Base-by-base conservation (phyloP, 2,888 invertebrate species). In the Mamestra brassicae region DNA sequence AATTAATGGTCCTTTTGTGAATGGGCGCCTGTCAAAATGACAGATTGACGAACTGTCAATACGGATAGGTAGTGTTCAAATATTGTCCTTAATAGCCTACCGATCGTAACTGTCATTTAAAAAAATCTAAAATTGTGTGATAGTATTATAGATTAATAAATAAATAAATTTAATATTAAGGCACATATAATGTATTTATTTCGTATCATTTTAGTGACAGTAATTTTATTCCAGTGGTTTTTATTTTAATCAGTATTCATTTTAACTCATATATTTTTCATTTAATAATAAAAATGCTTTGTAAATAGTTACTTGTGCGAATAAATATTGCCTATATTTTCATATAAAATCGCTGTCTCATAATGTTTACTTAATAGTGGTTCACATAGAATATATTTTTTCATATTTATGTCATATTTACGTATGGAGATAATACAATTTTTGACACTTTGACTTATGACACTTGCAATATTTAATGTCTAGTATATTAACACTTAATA, bases 341-440 rank as follows among this genome's bases (percentile, higher is more conserved):
- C 94, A 87, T 95, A 95, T 79, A 89, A 90, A 90, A 90, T 91
- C 86, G 89, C 92, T 93, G 88, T 93, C 91, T 91, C 90, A 86
- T 73, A 89, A 88, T 88, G 84, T 84, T 87, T 89, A 90, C 88
- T 90, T 92, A 90, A 90, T 92, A 91, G 89, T 87, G 83, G 85
- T 91, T 92, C 89, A 88, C 80, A 93, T 92, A 93, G 90, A 94
- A 90, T 93, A 93, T 95, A 95, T 95, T 94, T 95, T 95, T 95
- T 94, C 94, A 93, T 93, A 93, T 78, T 78, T 80, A 85, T 81
- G 80, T 84, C 75, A 67, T 81, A 47, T 80, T 76, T 78, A 84
- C 82, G 77, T 80, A 81, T 76, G 83, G 74, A 84, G 81, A 79
- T 82, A 84, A 80, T 77, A 88, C 78, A 83, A 80, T 85, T 85